Base-by-base conservation (phyloP, 2,797 vertebrate species). In the Gadopsis marmoratus region DNA sequence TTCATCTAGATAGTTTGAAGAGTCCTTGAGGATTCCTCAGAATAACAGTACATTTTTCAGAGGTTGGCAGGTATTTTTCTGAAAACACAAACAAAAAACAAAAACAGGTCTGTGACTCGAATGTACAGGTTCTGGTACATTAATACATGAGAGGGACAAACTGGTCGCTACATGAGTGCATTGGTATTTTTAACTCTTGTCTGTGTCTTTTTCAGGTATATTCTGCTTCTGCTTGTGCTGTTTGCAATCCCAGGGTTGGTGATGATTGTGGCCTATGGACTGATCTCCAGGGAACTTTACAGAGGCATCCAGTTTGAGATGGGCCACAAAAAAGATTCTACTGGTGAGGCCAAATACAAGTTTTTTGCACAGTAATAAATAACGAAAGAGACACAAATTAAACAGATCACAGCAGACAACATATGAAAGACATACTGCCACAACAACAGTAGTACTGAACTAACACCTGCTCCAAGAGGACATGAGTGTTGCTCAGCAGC, bases 251-350 rank as follows among this genome's bases (percentile, higher is more conserved):
- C 98, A 0, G 98, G 98, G 0, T 91, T 98, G 86, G 97, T 99
- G 85, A 99, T 99, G 97, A 96, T 95, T 0, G 95, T 97, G 72
- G 97, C 98, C 1, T 99, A 99, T 0, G 97, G 97, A 23, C 96
- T 99, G 21, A 99, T 99, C 93, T 98, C 98, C 79, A 95, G 97
- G 0, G 98, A 99, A 84, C 97, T 99, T 77, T 99, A 97, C 79
- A 91, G 96, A 2, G 97, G 98, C 61, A 98, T 99, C 83, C 97
- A 95, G 92, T 99, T 98, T 82, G 97, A 98, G 84, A 90, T 96
- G 92, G 93, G 93, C 48, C 78, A 96, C 81, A 96, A 95, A 76
- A 95, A 95, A 72, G 91, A 94, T 5, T 92, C 94, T 0, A 78
- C 93, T 68, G 96, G 97, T 97, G 78, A 94, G 93, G 7, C 7